Base-by-base conservation (phyloP, 2,888 invertebrate species). In the Eristalis arbustorum region DNA sequence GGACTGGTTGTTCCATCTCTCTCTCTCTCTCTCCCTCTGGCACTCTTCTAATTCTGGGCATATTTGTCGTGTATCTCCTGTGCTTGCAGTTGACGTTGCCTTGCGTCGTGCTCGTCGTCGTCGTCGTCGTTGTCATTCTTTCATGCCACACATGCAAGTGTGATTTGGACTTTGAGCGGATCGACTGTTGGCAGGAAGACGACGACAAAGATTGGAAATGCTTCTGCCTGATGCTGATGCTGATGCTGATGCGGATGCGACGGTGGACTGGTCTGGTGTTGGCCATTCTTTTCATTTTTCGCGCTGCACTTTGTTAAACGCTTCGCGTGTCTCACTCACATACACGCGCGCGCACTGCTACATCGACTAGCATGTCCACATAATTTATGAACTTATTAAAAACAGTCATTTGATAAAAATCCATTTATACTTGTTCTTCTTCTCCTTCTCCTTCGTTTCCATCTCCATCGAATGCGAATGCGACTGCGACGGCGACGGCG, bases 201-300 rank as follows among this genome's bases (percentile, higher is more conserved):
- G 88, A 84, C 73, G 6, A 31, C 25, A 87, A 88, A 66, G 88
- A 87, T 69, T 56, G 88, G 78, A 69, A 77, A 73, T 71, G 88
- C 84, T 80, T 84, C 85, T 68, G 88, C 88, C 84, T 67, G 88
- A 85, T 73, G 87, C 76, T 89, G 93, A 93, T 89, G 92, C 92
- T 14, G 94, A 94, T 90, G 89, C 89, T 40, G 74, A 84, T 31
- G 31, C 31, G 31, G 31, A 31, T 71, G 75, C 67, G 37, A 92
- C 92, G 84, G 92, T 91, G 90, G 93, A 93, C 71, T 92, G 67
- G 25, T 11, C 10, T 5, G 57, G 37, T 62, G 68, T 64, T 71
- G 64, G 37, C 64, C 71, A 66, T 71, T 78, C 78, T 78, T 72
- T 71, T 80, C 66, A 74, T 73, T 74, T 74, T 80, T 67, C 74